These are phyloP conservation scores for Caretta caretta DNA, from an alignment of 2,113 vertebrate genomes.

Conservation along the genomic window DNA sequence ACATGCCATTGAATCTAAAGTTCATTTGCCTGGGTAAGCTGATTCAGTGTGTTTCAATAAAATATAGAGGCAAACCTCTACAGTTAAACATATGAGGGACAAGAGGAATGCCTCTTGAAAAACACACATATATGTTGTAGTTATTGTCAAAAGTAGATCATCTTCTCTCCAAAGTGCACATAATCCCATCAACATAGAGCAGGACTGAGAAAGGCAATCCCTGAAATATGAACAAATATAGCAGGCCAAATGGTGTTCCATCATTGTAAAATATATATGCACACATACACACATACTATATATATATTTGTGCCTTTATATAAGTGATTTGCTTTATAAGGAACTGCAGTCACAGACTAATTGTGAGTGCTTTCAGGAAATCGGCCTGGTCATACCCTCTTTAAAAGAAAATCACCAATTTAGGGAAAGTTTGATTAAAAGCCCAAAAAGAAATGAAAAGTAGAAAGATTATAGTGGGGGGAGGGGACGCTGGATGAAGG, in stretches of 20 bases:
- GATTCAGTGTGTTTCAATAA: neutral
- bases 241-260: neutral
- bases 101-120: neutral
- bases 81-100: neutral
- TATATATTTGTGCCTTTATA: too few species aligned
- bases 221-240: neutral
- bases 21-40: neutral
- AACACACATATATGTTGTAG: fast-evolving
- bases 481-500: neutral
- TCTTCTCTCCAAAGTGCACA: neutral
- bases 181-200: fast-evolving
- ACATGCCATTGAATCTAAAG: neutral
- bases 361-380: neutral
- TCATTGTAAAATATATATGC: neutral
- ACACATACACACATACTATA: neutral
- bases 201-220: neutral
- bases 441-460: neutral
- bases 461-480: fast-evolving
- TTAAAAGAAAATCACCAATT: neutral
- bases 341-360: neutral
- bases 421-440: neutral
- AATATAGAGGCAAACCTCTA: neutral
- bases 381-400: neutral
- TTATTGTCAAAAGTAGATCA: neutral
- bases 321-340: neutral